Conservation (phyloP, 2,888 invertebrate species). For the Alsophila aescularia region DNA sequence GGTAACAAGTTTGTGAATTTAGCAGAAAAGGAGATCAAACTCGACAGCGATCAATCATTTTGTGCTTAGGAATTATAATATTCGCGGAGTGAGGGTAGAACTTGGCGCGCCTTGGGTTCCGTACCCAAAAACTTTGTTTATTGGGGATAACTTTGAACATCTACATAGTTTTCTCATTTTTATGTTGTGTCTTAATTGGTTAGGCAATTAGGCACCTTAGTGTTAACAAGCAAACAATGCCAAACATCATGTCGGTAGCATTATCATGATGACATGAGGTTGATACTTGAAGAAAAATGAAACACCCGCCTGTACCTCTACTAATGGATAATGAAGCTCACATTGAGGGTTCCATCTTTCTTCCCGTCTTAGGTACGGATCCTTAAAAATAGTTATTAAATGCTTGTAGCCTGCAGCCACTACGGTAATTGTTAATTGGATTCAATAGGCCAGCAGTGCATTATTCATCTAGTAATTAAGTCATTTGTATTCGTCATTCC, state of each 20-base stretch:
- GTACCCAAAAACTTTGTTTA: neutral
- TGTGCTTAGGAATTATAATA: slow-evolving; percentile 11
- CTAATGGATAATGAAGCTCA: too few species aligned
- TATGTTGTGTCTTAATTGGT: too few species aligned
- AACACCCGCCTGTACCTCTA: too few species aligned
- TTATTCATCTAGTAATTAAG: slow-evolving; percentile 26
- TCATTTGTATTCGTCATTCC: slow-evolving; percentile 22
- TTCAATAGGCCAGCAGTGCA: slow-evolving; percentile 19
- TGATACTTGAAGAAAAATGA: too few species aligned
- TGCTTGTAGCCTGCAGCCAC: slow-evolving; percentile 15
- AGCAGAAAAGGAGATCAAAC: slow-evolving; percentile 15
- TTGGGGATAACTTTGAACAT: too few species aligned
- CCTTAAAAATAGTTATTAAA: slow-evolving; percentile 14
- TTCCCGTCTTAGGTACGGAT: neutral
- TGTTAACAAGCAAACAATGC: too few species aligned
- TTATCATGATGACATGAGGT: too few species aligned
- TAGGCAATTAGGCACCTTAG: too few species aligned
- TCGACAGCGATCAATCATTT: slow-evolving; percentile 25
- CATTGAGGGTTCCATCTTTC: neutral
- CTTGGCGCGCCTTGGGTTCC: neutral
- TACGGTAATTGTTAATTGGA: slow-evolving; percentile 25
- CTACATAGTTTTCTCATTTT: too few species aligned
- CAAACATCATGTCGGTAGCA: too few species aligned
- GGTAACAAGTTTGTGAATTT: neutral
- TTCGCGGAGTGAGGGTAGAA: neutral